A percentile compares a stretch with the other conserved stretches of the same genome.
Evolutionary conservation across 2,888 invertebrate genomes (phyloP).

Genomic region (Acanthococcus lagerstroemiae): DNA sequence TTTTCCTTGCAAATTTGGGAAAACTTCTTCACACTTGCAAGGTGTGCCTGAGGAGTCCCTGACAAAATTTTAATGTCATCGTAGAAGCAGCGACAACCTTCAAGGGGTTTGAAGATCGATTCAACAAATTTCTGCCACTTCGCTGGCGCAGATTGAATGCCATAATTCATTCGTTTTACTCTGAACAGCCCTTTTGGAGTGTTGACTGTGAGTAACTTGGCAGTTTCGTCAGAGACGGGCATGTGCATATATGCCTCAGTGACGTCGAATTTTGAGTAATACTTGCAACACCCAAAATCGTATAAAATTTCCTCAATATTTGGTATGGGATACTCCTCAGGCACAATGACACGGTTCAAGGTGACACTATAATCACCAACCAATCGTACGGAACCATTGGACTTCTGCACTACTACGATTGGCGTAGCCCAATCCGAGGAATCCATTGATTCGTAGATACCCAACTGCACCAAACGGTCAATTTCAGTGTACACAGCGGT

Average conservation of each 20-base stretch:
- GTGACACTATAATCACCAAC: conserved; percentile 4
- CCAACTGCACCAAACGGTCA: neutral
- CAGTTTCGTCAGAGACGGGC: conserved; percentile 37
- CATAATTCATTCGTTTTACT: conserved; percentile 40
- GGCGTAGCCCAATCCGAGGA: neutral
- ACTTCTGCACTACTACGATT: neutral
- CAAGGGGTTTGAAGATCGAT: neutral
- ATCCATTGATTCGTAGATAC: neutral
- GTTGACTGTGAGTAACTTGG: conserved; percentile 37
- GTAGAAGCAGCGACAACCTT: conserved; percentile 33
- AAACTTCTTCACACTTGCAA: neutral
- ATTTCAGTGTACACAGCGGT: neutral
- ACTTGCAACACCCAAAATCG: too few relatives aligned
- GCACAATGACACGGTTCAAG: too few relatives aligned
- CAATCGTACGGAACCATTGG: too few relatives aligned
- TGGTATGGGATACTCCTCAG: too few relatives aligned
- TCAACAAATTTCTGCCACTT: neutral
- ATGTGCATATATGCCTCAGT: conserved; percentile 40
- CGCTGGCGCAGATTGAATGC: conserved; percentile 39
- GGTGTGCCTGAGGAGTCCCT: neutral
- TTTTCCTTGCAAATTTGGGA: neutral
- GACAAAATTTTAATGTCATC: conserved; percentile 37
- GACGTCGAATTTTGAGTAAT: conserved; percentile 37
- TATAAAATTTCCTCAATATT: too few relatives aligned
- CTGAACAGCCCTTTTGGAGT: conserved; percentile 40